These are phyloP conservation scores for Desmodus rotundus DNA, from an alignment of 2,113 vertebrate species.

Conservation along the genomic window DNA sequence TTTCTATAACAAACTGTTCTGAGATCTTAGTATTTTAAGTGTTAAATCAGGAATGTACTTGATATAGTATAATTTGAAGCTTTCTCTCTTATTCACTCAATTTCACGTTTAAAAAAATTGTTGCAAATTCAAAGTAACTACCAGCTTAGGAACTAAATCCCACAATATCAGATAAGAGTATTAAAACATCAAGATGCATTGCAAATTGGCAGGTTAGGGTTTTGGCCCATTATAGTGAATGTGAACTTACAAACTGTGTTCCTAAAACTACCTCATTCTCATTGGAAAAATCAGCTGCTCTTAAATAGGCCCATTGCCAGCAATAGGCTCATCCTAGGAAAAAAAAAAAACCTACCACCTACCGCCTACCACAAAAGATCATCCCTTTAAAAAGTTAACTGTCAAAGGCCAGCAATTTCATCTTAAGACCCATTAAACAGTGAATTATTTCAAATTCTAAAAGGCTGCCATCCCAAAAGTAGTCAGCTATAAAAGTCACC, in stretches of 20 bases:
- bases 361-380: constrained; percentile 68
- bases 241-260: constrained; percentile 41
- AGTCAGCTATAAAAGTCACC: constrained; percentile 67
- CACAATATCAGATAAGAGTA: constrained; percentile 8
- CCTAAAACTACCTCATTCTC: constrained; percentile 60
- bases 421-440: constrained; percentile 65
- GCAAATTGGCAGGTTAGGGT: constrained; percentile 60
- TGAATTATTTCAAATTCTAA: constrained; percentile 65
- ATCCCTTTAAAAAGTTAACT: constrained; percentile 71
- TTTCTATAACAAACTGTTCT: constrained; percentile 58
- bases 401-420: constrained; percentile 59
- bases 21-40: constrained; percentile 64
- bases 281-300: constrained; percentile 36
- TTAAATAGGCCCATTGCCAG: constrained; percentile 77
- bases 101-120: constrained; percentile 34
- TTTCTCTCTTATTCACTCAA: constrained; percentile 55
- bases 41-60: constrained; percentile 73
- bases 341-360: constrained; percentile 70
- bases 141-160: constrained; percentile 52
- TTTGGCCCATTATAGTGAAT: constrained; percentile 51
- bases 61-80: constrained; percentile 68
- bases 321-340: constrained; percentile 77
- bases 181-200: constrained; percentile 50
- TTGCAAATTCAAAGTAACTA: constrained; percentile 59
- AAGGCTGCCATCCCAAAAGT: constrained; percentile 47